Evolutionary conservation across 2,113 vertebrate species (phyloP).

Genomic region (Xyrauchen texanus): DNA sequence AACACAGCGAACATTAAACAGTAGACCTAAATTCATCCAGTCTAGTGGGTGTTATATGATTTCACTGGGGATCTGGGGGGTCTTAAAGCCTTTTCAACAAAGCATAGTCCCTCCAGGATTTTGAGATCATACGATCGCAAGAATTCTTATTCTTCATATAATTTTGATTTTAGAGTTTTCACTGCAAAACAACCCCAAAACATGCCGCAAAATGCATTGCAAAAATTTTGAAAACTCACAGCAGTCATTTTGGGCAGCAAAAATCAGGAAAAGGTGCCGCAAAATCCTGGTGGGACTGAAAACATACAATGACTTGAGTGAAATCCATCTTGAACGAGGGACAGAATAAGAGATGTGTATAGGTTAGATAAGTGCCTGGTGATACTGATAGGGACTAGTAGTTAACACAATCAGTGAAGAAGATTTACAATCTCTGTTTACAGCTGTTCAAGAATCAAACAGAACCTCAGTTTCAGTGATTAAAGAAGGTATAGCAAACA

Average conservation of each 20-base stretch:
- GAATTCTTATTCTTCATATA: too few species aligned
- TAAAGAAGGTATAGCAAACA: not conserved
- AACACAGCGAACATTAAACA: not conserved
- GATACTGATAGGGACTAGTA: slow-evolving; percentile 1
- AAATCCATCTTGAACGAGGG: slow-evolving; percentile 64
- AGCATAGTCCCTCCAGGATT: slow-evolving; percentile 1
- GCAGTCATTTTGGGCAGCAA: too few species aligned
- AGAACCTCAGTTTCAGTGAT: not conserved
- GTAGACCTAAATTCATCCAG: not conserved
- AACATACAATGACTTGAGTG: slow-evolving; percentile 53
- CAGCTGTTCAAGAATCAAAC: not conserved
- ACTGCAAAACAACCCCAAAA: too few species aligned
- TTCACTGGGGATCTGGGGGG: not conserved
- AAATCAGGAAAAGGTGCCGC: too few species aligned
- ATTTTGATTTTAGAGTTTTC: too few species aligned
- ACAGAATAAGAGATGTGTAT: slow-evolving; percentile 55
- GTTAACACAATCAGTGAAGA: not conserved
- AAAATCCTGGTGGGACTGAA: too few species aligned
- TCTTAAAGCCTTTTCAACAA: slow-evolving; percentile 63
- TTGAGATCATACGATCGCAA: too few species aligned
- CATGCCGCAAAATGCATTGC: too few species aligned
- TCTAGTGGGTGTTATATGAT: not conserved
- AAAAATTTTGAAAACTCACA: too few species aligned
- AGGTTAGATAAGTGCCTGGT: slow-evolving; percentile 8
- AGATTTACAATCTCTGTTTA: not conserved